These are phyloP conservation scores for Pampusana beccarii DNA, from an alignment of 2,113 vertebrate genomes.

Conservation along the genomic window DNA sequence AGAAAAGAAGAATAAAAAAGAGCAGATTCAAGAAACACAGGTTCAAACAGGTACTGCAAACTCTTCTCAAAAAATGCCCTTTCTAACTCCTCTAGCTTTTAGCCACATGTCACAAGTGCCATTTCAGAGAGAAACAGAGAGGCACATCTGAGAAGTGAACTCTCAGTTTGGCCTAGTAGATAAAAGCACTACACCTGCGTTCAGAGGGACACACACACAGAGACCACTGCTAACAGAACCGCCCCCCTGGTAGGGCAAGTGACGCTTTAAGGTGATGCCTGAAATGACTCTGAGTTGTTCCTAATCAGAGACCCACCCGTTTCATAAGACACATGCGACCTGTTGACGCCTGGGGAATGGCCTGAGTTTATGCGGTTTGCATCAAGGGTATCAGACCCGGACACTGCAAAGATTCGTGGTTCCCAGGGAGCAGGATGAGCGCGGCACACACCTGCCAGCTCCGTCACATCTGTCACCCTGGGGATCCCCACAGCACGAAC, in stretches of 20 bases:
- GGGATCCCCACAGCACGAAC: background rate
- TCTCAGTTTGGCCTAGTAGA: background rate
- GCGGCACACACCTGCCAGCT: rapidly evolving
- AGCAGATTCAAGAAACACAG: background rate
- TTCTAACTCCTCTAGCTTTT: background rate
- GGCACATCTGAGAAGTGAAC: background rate
- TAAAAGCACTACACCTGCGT: background rate
- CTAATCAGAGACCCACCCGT: background rate
- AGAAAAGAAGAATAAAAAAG: background rate
- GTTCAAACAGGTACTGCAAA: background rate
- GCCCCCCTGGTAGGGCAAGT: background rate
- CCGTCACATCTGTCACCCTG: background rate
- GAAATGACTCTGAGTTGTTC: background rate
- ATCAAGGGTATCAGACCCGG: background rate
- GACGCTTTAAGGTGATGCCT: background rate
- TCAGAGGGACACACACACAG: background rate
- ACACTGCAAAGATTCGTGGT: background rate
- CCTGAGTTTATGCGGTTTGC: background rate
- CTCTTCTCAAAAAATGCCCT: background rate
- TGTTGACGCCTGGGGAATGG: background rate
- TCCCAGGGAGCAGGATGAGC: background rate
- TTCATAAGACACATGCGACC: background rate
- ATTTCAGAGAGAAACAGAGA: background rate
- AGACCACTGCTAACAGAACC: background rate
- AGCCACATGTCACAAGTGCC: background rate